Conservation (phyloP, 1,140 invertebrate species). For the Coptotermes formosanus region DNA sequence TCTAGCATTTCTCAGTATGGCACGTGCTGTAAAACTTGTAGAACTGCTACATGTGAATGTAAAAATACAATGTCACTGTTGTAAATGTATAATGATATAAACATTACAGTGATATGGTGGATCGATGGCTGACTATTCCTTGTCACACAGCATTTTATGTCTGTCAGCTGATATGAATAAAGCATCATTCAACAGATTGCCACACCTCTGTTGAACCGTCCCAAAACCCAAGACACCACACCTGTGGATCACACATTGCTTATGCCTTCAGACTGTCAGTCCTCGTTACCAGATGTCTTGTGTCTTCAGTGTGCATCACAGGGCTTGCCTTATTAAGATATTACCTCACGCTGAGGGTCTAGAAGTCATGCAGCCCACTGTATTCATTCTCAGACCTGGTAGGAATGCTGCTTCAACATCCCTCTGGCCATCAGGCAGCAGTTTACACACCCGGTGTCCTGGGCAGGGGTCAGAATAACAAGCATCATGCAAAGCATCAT, state of each 20-base stretch:
- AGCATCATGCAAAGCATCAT: too few species aligned
- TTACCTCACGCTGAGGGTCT: too few species aligned
- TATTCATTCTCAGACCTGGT: too few species aligned
- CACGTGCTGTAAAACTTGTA: not conserved
- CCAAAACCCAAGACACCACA: not conserved
- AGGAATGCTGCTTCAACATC: too few species aligned
- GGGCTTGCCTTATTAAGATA: too few species aligned
- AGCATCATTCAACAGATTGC: not conserved
- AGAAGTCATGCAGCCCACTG: too few species aligned
- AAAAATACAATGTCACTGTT: slow-evolving; percentile 4
- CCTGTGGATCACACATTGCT: not conserved
- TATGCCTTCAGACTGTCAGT: not conserved
- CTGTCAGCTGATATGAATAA: slow-evolving; percentile 9
- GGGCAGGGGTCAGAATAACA: too few species aligned
- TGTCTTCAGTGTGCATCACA: too few species aligned
- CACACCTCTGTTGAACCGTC: not conserved
- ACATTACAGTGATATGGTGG: not conserved
- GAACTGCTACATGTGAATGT: not conserved
- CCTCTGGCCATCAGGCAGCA: too few species aligned
- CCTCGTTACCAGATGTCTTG: too few species aligned
- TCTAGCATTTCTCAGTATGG: not conserved
- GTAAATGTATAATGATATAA: slow-evolving; percentile 6
- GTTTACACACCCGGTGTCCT: too few species aligned
- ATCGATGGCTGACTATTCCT: not conserved
- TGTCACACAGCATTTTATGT: not conserved